Percentiles rank a stretch among this genome's conserved stretches.
These are phyloP conservation scores for Agapostemon virescens DNA, from an alignment of 2,888 invertebrate species.

Conservation along the genomic window DNA sequence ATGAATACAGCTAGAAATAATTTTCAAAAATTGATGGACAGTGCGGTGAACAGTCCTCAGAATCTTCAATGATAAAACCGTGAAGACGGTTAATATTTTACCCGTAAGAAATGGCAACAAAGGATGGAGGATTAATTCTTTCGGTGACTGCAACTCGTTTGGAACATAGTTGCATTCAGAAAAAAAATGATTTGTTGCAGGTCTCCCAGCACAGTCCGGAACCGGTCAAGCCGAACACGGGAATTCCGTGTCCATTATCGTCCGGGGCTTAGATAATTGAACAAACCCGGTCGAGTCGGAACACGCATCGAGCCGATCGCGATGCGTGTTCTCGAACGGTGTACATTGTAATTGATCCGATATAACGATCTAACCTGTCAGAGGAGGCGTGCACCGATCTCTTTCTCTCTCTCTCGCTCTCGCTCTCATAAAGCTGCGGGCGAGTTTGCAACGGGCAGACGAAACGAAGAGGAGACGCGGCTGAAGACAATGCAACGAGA, in stretches of 20 bases:
- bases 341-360: slow-evolving; percentile 51
- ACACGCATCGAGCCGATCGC: slow-evolving; percentile 40
- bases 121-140: too few relatives aligned
- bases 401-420: neutral
- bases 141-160: neutral
- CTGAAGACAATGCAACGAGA: neutral
- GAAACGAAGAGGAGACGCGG: neutral
- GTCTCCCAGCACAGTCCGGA: neutral
- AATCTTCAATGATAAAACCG: too few relatives aligned
- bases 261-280: slow-evolving; percentile 39
- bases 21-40: too few relatives aligned
- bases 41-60: too few relatives aligned
- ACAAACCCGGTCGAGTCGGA: slow-evolving; percentile 15
- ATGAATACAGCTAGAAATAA: too few relatives aligned
- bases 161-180: neutral
- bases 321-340: slow-evolving; percentile 43
- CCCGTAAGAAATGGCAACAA: too few relatives aligned
- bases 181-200: neutral
- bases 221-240: neutral
- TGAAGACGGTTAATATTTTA: too few relatives aligned
- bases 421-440: neutral
- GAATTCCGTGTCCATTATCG: slow-evolving; percentile 34
- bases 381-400: slow-evolving; percentile 19
- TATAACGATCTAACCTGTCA: slow-evolving; percentile 55
- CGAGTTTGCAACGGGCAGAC: neutral